Evolutionary conservation across 2,113 vertebrate species (phyloP), one percentile per base, ranked within the genome.

Genomic region (Crotalus helleri): DNA sequence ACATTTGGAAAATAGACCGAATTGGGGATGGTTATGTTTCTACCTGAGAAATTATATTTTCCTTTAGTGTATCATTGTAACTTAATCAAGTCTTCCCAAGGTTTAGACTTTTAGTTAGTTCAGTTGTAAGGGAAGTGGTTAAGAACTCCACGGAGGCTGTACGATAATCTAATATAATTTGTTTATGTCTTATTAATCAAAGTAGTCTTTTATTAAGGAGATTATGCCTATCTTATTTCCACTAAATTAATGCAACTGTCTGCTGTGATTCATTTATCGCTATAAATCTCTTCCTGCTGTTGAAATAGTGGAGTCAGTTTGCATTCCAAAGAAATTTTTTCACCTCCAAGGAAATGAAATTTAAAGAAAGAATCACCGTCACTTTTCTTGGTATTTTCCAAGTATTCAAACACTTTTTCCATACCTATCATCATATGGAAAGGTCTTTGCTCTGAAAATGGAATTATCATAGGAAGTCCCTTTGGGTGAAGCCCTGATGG

Each of bases 181-280:
- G 54, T 92, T 95, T 92, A 93, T 88, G 93, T 91, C 21, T 91
- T 92, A 88, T 95, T 92, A 93, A 94, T 94, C 92, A 87, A 93
- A 92, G 64, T 88, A n/a, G 88, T 94, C 29, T 93, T 93, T 91
- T 93, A 93, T 93, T 74, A 90, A 59, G 55, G 64, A 89, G 64
- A 54, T 59, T 89, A 89, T 61, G 46, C 87, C 64, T 91, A 89
- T 88, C 64, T 93, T 59, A 93, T 91, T 91, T 89, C 64, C 5
- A 49, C 58, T 44, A 81, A 85, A 89, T 89, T 93, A 89, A 53
- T 90, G 44, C 69, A 86, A 51, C 88, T 93, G 88, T 93, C 92
- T 61, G 55, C 44, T 51, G 12, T 54, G 49, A 88, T 85, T 92
- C 69, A 51, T 89, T 89, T 51, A 26, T 90, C 85, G 49, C 64